These are phyloP conservation scores for Watsonalla binaria DNA, from an alignment of 2,888 invertebrate genomes.

Conservation along the genomic window DNA sequence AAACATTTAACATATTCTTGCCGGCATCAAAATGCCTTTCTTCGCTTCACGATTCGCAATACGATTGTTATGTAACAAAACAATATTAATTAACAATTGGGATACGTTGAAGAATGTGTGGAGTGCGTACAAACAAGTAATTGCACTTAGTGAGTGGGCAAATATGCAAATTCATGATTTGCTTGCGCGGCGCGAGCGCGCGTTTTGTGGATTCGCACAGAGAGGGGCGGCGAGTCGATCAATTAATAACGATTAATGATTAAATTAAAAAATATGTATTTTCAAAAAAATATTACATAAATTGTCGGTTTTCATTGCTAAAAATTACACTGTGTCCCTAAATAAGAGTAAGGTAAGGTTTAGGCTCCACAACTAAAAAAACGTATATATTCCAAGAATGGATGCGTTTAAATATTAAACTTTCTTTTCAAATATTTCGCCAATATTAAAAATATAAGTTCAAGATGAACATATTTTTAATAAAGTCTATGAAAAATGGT, in stretches of 20 bases:
- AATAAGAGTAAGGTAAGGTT: too few species aligned
- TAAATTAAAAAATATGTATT: too few species aligned
- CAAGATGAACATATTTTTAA: too few species aligned
- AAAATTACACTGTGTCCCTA: too few species aligned
- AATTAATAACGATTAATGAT: background rate
- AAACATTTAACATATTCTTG: background rate
- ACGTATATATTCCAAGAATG: too few species aligned
- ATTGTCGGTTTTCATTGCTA: too few species aligned
- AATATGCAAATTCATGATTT: constrained; percentile 75
- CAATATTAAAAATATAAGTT: too few species aligned
- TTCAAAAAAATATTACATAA: too few species aligned
- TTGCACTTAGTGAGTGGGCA: constrained; percentile 72
- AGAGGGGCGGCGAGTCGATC: constrained; percentile 25
- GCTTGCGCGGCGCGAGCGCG: constrained; percentile 51
- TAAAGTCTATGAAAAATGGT: too few species aligned
- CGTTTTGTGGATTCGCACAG: constrained; percentile 44
- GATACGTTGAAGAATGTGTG: constrained; percentile 51
- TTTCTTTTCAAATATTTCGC: too few species aligned
- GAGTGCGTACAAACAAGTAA: constrained; percentile 72
- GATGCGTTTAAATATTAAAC: too few species aligned
- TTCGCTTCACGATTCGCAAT: background rate
- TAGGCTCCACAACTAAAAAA: too few species aligned
- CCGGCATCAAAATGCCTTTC: background rate
- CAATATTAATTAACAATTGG: constrained; percentile 52
- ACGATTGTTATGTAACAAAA: constrained; percentile 17